Percentiles rank a stretch among this genome's conserved stretches.
Conservation (phyloP, 2,797 vertebrate species). For the Sitta carolinensis region DNA sequence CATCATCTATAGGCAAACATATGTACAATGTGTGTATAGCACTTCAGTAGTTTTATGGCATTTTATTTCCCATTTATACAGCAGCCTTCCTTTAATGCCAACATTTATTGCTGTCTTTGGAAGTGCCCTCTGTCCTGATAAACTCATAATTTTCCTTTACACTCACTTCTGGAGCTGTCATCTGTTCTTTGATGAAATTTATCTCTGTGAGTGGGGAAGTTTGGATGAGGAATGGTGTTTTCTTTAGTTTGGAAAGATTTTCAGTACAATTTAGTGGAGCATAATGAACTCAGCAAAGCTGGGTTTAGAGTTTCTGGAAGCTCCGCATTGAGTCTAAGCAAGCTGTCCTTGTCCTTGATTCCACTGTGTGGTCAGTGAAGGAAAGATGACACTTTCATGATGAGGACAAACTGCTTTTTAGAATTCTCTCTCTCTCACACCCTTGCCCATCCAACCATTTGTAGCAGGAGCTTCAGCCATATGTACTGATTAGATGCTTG, state of each 20-base stretch:
- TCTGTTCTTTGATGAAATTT: conserved; percentile 16
- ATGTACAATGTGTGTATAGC: not conserved
- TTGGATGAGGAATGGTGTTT: conserved; percentile 37
- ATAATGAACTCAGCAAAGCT: not conserved
- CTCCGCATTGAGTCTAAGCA: not conserved
- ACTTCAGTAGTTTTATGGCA: conserved; percentile 45
- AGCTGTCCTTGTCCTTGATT: conserved; percentile 28
- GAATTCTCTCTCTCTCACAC: not conserved
- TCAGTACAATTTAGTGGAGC: conserved; percentile 21
- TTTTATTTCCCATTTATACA: conserved; percentile 51
- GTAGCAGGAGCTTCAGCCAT: not conserved
- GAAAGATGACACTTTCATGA: not conserved
- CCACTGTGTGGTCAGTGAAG: not conserved
- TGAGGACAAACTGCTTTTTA: conserved; percentile 14
- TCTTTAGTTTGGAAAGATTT: conserved; percentile 32
- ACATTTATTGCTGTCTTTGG: conserved; percentile 46
- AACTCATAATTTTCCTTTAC: conserved; percentile 54
- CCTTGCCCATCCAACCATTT: not conserved
- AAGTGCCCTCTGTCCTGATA: conserved; percentile 32
- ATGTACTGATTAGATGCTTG: not conserved
- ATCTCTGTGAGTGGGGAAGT: not conserved
- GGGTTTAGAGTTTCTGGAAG: not conserved
- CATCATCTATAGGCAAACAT: conserved; percentile 7
- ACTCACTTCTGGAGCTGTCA: conserved; percentile 39
- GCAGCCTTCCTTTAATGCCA: conserved; percentile 43